Evolutionary conservation across 2,113 vertebrate species (phyloP), one percentile per base, ranked within the genome.

Genomic region (Leptocoma aspasia): DNA sequence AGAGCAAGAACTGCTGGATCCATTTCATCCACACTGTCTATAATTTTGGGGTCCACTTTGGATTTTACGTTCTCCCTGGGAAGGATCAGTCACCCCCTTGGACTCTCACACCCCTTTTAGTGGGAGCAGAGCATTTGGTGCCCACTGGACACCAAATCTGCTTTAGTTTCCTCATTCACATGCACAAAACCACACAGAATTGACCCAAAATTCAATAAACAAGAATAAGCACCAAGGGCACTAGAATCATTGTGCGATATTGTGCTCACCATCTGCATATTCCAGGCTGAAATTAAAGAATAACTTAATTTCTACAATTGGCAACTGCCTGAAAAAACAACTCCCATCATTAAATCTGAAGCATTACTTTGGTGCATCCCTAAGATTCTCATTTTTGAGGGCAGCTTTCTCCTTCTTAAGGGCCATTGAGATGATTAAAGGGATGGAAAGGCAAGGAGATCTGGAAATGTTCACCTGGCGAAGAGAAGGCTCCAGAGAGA

Each of bases 171-270:
- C 37, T 86, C n/a, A 30, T 30, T 72, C 14, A 64, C 3, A 3
- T 2, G 10, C 27, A 52, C 16, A 44, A 53, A 53, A 42, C 31
- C 26, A 57, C 17, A 11, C 0, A 1, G 5, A 37, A 54, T 2
- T 13, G 18, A 78, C 26, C 15, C 10, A 41, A 65, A 83, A 35
- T 2, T 3, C 33, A 71, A 20, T 13, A 8, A 75, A 50, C 3
- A 31, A 26, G 15, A 66, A 50, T 1, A 17, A 86, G 28, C 37
- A 69, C 17, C 37, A 81, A 24, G 4, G 37, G 16, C n/a, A 69
- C 3, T 41, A 28, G 15, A 73, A 60, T 35, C 5, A 57, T 15
- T 72, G 21, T 64, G 39, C 11, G 14, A 70, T 53, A 42, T 1
- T 47, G 17, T 33, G 28, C 60, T 89, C 52, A 66, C 33, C 59